Base-by-base conservation (phyloP, 2,797 vertebrate genomes). In the Poeciliopsis turneri region DNA sequence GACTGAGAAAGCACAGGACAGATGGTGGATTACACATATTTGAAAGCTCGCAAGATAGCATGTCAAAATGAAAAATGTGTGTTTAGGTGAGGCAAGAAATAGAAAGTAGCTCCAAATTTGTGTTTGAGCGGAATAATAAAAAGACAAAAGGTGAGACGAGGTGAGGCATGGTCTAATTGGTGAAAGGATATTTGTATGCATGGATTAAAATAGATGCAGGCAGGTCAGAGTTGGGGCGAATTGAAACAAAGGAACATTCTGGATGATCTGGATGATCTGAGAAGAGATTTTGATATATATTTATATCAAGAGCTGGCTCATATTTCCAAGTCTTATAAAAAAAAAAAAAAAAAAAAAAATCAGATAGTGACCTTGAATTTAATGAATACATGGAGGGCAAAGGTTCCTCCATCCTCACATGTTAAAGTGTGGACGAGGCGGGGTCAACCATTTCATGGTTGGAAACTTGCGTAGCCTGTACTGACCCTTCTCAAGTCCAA, bases 41-140 rank as follows among this genome's bases (percentile, higher is more conserved):
- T 57, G 77, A 85, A 82, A 84, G 80, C 36, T 73, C 72, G 74
- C 75, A 77, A 88, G 85, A 88, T 86, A 69, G 74, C 64, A 83
- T 86, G 87, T 90, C 81, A 77, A 78, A 78, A 86, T 86, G 90
- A 91, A 82, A 86, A 86, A 90, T 91, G 64, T 80, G 84, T 84
- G 89, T 92, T 90, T 92, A 85, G 84, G 76, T 41, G 69, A 82
- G 53, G 64, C 70, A 89, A 88, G 92, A 89, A 92, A 87, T 74
- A 28, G 87, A 70, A 88, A 88, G 72, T 66, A 45, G 72, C 79
- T 87, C 66, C n/a, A 82, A 84, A 82, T 57, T 13, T 78, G 82
- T 68, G 33, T 84, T 80, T 75, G 73, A 74, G 47, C 33, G 15
- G 75, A 82, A 83, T 78, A 83, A 86, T 86, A 81, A 86, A 84